Conservation (phyloP, 2,113 vertebrate species). For the Pimephales promelas region DNA sequence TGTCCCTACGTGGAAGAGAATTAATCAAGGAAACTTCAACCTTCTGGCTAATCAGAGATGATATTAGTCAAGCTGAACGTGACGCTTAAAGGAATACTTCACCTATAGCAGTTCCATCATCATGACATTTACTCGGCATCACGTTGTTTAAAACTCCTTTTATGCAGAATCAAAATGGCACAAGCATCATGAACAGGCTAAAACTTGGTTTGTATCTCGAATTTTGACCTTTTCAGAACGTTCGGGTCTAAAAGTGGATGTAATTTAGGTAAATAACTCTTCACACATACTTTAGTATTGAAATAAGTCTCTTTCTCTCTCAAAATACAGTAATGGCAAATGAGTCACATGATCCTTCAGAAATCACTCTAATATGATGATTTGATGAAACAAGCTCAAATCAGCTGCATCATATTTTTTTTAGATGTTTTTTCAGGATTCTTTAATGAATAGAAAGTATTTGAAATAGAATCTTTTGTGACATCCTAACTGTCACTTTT, state of each 20-base stretch:
- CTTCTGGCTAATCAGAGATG: conserved; percentile 56
- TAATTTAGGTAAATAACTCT: neutral
- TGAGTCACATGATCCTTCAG: neutral
- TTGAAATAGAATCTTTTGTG: neutral
- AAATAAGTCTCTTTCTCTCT: neutral
- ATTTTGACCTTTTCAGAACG: no score
- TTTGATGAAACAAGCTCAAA: neutral
- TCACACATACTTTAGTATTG: neutral
- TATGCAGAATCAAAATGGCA: neutral
- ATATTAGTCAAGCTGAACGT: conserved; percentile 44
- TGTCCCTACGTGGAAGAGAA: conserved; percentile 1
- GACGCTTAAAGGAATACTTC: neutral
- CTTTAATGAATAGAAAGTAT: neutral
- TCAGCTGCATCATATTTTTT: neutral
- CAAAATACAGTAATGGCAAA: neutral
- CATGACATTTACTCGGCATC: neutral
- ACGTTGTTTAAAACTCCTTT: neutral
- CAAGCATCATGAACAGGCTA: neutral
- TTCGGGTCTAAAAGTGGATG: neutral
- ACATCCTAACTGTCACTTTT: neutral
- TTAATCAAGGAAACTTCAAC: conserved; percentile 48
- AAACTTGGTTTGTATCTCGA: neutral
- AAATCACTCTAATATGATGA: neutral
- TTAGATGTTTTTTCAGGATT: neutral
- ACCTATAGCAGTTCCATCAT: neutral